Evolutionary conservation across 2,113 vertebrate species (phyloP).

Genomic region (Indicator indicator): DNA sequence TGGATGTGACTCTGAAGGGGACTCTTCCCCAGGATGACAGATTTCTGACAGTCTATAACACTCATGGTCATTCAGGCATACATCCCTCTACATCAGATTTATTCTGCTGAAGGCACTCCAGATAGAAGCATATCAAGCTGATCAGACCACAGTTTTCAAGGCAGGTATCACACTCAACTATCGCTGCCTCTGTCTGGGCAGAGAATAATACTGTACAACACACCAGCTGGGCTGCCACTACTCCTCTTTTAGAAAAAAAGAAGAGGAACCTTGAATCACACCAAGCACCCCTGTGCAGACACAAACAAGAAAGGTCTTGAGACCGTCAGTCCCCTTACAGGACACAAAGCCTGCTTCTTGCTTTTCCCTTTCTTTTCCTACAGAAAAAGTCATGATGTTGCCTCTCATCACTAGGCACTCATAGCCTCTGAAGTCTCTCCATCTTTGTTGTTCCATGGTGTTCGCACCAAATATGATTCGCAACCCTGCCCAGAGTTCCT

Average conservation of each 20-base stretch:
- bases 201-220: not conserved
- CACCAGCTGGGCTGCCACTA: not conserved
- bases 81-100: not conserved
- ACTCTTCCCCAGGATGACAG: not conserved
- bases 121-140: not conserved
- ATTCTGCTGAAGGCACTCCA: not conserved
- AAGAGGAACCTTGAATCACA: fast-evolving
- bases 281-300: not conserved
- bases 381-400: not conserved
- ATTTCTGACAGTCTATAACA: not conserved
- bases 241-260: not conserved
- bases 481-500: not conserved
- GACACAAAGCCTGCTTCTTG: not conserved
- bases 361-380: not conserved
- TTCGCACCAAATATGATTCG: not conserved
- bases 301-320: not conserved
- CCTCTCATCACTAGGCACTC: fast-evolving
- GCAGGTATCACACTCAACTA: not conserved
- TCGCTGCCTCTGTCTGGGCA: not conserved
- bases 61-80: not conserved
- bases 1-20: not conserved
- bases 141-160: not conserved
- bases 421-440: not conserved
- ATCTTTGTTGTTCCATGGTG: not conserved
- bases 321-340: not conserved